phyloP scores from a whole-genome alignment of 2,113 vertebrate genomes.

The Gadus chalcogrammus region DNA sequence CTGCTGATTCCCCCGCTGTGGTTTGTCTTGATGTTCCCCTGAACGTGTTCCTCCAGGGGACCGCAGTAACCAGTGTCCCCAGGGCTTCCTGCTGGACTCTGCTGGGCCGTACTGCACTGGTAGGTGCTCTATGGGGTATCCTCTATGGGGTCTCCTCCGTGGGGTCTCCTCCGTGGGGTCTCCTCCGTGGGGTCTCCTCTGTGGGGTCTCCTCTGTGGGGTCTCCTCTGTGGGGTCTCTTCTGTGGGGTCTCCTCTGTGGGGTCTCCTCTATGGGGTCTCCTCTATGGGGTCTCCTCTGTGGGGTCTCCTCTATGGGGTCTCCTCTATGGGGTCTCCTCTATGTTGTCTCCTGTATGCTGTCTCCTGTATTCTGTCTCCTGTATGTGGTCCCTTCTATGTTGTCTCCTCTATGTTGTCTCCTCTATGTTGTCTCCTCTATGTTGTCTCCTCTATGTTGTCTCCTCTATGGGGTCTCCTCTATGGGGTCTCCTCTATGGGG shows the following conservation, averaged over 20 bases:
- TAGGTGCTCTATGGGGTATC: constrained; percentile 48
- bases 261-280: too few relatives aligned
- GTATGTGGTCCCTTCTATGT: background rate
- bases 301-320: too few relatives aligned
- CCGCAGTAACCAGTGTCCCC: constrained; percentile 90
- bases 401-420: background rate
- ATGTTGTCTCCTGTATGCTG: background rate
- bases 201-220: too few relatives aligned
- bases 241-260: background rate
- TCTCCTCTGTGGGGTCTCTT: background rate
- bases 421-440: background rate
- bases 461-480: too few relatives aligned
- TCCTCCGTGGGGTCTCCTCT: too few relatives aligned
- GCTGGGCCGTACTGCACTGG: constrained; percentile 88
- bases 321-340: background rate
- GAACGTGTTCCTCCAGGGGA: constrained; percentile 75
- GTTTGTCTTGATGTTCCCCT: background rate
- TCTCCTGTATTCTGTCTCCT: background rate
- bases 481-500: too few relatives aligned
- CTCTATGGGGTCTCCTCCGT: too few relatives aligned
- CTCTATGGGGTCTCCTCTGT: too few relatives aligned
- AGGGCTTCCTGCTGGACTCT: constrained; percentile 82
- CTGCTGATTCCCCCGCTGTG: background rate
- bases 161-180: too few relatives aligned
- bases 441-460: too few relatives aligned